Conservation (phyloP, 2,797 vertebrate genomes). For the Lithobates sylvaticus region DNA sequence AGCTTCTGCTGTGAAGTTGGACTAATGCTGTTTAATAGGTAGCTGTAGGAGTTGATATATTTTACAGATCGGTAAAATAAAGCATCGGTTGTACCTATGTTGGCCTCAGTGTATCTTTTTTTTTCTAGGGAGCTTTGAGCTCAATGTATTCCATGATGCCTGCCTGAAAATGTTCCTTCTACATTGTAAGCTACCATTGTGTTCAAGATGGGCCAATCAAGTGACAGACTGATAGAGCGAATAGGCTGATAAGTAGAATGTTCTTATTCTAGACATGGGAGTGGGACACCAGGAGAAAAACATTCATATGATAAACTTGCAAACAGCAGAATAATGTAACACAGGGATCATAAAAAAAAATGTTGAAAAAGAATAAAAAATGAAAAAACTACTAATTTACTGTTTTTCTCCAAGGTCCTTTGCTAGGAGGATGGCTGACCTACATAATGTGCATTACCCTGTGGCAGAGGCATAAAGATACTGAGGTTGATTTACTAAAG, state of each 20-base stretch:
- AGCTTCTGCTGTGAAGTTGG: constrained; percentile 6
- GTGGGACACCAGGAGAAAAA: not conserved
- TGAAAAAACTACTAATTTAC: not conserved
- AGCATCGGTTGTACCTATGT: not conserved
- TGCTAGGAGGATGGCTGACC: no score
- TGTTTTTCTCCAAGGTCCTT: no score
- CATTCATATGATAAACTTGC: not conserved
- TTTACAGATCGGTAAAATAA: constrained; percentile 24
- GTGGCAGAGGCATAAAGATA: no score
- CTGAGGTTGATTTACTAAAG: no score
- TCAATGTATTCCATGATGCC: not conserved
- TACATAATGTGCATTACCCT: no score
- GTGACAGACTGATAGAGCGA: not conserved
- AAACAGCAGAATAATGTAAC: not conserved
- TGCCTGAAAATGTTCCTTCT: not conserved
- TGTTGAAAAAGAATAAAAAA: not conserved
- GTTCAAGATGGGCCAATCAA: constrained; percentile 18
- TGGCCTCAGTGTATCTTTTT: not conserved
- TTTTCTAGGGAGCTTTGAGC: not conserved
- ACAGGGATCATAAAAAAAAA: not conserved
- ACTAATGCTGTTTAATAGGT: constrained; percentile 33
- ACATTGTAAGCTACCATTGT: not conserved
- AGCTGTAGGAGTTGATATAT: constrained; percentile 2
- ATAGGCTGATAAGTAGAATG: constrained; percentile 10
- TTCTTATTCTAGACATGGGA: constrained; percentile 38